Conservation (phyloP, 30 jellyfish, hydroid and myxozoan species). For the Hydractinia echinata region DNA sequence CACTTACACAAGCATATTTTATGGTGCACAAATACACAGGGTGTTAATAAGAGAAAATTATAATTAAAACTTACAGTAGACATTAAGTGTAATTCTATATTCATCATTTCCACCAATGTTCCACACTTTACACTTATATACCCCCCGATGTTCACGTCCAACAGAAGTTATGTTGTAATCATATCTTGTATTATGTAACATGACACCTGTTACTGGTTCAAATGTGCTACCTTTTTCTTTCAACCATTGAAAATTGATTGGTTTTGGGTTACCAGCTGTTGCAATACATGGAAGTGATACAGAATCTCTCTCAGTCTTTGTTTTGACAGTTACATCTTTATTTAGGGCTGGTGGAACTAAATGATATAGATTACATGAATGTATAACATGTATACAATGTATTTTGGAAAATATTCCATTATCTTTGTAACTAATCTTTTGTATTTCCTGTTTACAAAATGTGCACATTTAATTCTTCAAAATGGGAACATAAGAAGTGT, state of each 20-base stretch:
- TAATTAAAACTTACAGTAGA: conserved; percentile 24
- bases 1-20: too few relatives aligned
- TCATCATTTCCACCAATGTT: conserved; percentile 29
- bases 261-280: conserved; percentile 79
- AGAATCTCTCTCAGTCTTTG: conserved; percentile 48
- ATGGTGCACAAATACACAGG: too few relatives aligned
- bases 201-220: conserved; percentile 21
- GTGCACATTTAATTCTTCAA: too few relatives aligned
- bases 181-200: not conserved
- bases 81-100: conserved; percentile 1
- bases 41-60: too few relatives aligned
- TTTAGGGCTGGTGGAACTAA: conserved; percentile 28
- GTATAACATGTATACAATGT: not conserved
- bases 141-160: conserved; percentile 29
- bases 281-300: conserved; percentile 55
- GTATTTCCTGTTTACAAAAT: too few relatives aligned
- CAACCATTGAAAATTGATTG: conserved; percentile 64
- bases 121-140: conserved; percentile 20
- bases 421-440: not conserved
- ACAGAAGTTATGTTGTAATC: conserved; percentile 18
- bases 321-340: not conserved
- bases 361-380: not conserved
- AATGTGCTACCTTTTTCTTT: conserved; percentile 6
- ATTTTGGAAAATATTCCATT: not conserved
- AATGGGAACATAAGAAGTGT: too few relatives aligned